Conservation (phyloP, 2,888 invertebrate genomes). For the Sinotaia quadrata region DNA sequence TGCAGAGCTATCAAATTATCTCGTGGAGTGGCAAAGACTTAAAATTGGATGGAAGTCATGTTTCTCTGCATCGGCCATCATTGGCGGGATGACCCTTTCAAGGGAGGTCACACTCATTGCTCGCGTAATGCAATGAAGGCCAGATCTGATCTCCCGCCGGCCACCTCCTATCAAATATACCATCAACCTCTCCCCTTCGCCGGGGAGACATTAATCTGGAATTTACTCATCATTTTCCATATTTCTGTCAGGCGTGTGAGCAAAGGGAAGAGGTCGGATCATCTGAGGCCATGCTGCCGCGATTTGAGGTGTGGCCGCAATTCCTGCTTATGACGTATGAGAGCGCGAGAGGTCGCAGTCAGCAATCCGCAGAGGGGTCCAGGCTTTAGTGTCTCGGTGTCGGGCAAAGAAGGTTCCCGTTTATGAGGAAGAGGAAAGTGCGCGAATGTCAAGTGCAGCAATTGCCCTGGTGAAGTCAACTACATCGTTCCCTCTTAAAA, state of each 20-base stretch:
- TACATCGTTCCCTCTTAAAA: too few species aligned
- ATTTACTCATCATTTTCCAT: slow-evolving; percentile 33
- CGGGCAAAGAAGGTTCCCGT: slow-evolving; percentile 9
- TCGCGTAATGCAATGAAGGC: slow-evolving; percentile 27
- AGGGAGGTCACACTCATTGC: slow-evolving; percentile 29
- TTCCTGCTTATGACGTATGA: slow-evolving; percentile 15
- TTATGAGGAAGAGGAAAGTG: neutral
- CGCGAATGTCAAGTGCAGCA: slow-evolving; percentile 12
- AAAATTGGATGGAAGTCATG: slow-evolving; percentile 31
- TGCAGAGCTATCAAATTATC: slow-evolving; percentile 31
- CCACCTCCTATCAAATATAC: slow-evolving; percentile 28
- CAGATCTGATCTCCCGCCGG: slow-evolving; percentile 25
- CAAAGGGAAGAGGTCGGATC: slow-evolving; percentile 24
- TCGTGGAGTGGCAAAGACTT: slow-evolving; percentile 19
- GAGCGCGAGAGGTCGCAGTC: slow-evolving; percentile 17
- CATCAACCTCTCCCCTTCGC: slow-evolving; percentile 22
- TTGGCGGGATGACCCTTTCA: slow-evolving; percentile 21
- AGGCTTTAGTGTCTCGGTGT: neutral
- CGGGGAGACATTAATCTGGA: slow-evolving; percentile 30
- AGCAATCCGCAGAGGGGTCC: slow-evolving; percentile 13
- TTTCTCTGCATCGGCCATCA: slow-evolving; percentile 26
- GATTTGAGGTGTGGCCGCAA: slow-evolving; percentile 12
- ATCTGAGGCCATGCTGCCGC: slow-evolving; percentile 18
- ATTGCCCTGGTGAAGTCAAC: slow-evolving; percentile 11
- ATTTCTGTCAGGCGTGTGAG: slow-evolving; percentile 27